These are phyloP conservation scores for Drusus annulatus DNA, from an alignment of 1,140 invertebrate genomes.

Conservation along the genomic window DNA sequence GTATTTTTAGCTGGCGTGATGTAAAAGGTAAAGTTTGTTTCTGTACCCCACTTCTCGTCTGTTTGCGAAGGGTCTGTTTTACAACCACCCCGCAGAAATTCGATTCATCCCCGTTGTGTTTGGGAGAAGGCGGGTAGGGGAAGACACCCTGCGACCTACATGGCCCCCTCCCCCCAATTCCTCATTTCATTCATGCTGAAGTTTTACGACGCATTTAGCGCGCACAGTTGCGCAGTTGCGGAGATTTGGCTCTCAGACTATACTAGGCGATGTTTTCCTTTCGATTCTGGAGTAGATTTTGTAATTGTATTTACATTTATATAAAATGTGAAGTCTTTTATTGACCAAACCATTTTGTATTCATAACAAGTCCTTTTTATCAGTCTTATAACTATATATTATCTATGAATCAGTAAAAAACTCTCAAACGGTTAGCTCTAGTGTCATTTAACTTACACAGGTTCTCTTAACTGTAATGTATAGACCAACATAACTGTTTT, in stretches of 20 bases:
- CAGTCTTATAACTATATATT: too few species aligned
- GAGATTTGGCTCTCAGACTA: not conserved
- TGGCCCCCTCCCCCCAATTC: not conserved
- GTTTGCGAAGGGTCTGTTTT: not conserved
- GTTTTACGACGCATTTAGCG: conserved; percentile 14
- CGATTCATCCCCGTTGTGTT: not conserved
- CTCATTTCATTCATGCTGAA: conserved; percentile 22
- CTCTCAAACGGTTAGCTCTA: too few species aligned
- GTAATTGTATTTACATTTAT: not conserved
- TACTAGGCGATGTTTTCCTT: not conserved
- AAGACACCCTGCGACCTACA: conserved; percentile 1
- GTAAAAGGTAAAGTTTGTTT: not conserved
- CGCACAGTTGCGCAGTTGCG: conserved; percentile 18
- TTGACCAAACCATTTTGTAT: not conserved
- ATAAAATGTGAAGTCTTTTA: not conserved
- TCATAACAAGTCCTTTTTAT: too few species aligned
- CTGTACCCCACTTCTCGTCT: not conserved
- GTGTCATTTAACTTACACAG: too few species aligned
- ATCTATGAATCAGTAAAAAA: too few species aligned
- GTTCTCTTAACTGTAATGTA: too few species aligned
- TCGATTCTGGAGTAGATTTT: not conserved
- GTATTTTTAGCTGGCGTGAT: not conserved
- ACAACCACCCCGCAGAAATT: not conserved
- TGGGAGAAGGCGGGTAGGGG: not conserved
- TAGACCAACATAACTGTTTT: too few species aligned